Base-by-base conservation (phyloP, 2,113 vertebrate genomes). In the Patagioenas fasciata region DNA sequence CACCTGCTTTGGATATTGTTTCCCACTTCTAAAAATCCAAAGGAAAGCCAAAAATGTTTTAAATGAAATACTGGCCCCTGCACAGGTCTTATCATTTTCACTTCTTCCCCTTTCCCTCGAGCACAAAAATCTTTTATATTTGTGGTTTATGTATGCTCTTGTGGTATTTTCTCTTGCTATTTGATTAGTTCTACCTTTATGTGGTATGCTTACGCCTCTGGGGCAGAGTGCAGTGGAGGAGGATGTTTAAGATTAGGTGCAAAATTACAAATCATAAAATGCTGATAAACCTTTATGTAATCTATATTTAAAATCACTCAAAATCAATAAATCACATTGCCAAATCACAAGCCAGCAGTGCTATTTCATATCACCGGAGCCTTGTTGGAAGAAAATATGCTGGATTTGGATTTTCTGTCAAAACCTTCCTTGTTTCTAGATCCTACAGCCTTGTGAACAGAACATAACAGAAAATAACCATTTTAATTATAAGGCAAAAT, bases 221-320 rank as follows among this genome's bases (percentile, higher is more conserved):
- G 60, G 84, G 70, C 56, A 95, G 70, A 89, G 42, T 1, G 0
- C 16, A 48, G 56, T 53, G 60, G 71, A 91, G 71, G 36, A 75
- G n/a, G 23, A 69, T 73, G 23, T 90, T 91, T 88, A 56, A 95
- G 96, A 95, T 89, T 29, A 85, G 75, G 60, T 67, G 47, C 20
- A 85, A 80, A 95, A 78, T 91, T 79, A 67, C 73, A 58, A 78
- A 67, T n/a, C 48, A 62, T 88, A 77, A 96, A 91, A 89, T 69
- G 11, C 31, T 58, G 47, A 58, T 95, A 85, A 93, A 72, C 75
- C 81, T 77, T 85, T 44, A 62, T 32, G n/a, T 54, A 29, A 70
- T 18, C 4, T 61, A 26, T 32, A 58, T 47, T 83, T 73, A 54
- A 88, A 80, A 73, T 89, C n/a, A n/a, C 23, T 82, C 28, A 50